phyloP scores from a whole-genome alignment of 2,888 invertebrate species.

The Drosophila mettleri region DNA sequence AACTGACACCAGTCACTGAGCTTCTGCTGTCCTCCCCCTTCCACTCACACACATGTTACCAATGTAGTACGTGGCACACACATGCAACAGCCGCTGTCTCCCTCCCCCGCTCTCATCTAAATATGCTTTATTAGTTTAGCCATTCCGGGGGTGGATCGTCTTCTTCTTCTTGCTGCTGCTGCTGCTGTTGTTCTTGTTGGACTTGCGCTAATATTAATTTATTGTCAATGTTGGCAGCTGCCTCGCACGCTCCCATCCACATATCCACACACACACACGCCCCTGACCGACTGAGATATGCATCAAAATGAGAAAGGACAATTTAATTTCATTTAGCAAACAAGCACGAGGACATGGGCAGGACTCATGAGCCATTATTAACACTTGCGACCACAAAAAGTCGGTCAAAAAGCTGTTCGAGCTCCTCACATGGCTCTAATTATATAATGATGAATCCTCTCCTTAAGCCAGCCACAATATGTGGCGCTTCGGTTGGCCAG shows the following conservation, averaged over 20 bases:
- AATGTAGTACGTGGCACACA: slow-evolving; percentile 38
- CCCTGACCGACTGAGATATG: slow-evolving; percentile 49
- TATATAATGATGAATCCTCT: slow-evolving; percentile 79
- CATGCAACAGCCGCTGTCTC: slow-evolving; percentile 17
- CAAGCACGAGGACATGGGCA: slow-evolving; percentile 9
- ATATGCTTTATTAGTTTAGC: slow-evolving; percentile 75
- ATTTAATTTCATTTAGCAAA: slow-evolving; percentile 75
- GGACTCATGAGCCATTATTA: slow-evolving; percentile 69
- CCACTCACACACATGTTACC: slow-evolving; percentile 49
- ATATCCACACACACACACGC: not conserved
- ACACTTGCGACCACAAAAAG: slow-evolving; percentile 76
- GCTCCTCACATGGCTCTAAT: slow-evolving; percentile 63
- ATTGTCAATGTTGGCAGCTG: slow-evolving; percentile 61
- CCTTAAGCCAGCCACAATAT: slow-evolving; percentile 31
- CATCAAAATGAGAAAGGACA: slow-evolving; percentile 79
- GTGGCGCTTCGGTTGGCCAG: slow-evolving; percentile 39
- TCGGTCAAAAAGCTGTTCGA: slow-evolving; percentile 65
- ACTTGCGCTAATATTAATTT: slow-evolving; percentile 72
- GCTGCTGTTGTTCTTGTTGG: slow-evolving; percentile 35
- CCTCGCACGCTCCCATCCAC: slow-evolving; percentile 17
- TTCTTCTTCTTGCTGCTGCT: too few species aligned
- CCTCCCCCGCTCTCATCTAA: slow-evolving; percentile 33
- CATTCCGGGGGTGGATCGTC: slow-evolving; percentile 41
- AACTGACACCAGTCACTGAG: slow-evolving; percentile 73
- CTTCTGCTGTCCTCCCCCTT: slow-evolving; percentile 19